Percentiles rank a stretch among this genome's conserved stretches.
phyloP scores from a whole-genome alignment of 2,888 invertebrate genomes.

The Latrodectus elegans region DNA sequence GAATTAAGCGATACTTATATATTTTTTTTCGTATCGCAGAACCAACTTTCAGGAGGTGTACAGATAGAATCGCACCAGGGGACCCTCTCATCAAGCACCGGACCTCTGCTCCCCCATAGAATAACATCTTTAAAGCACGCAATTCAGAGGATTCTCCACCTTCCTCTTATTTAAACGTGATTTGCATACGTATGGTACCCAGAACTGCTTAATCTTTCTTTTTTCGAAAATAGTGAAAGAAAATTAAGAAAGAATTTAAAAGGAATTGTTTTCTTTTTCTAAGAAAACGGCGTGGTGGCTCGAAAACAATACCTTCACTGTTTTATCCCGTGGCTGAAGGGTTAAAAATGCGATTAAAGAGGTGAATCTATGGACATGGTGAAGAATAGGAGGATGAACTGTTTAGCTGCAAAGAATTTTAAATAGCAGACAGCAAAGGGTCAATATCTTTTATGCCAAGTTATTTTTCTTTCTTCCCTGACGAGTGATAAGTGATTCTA shows the following conservation, averaged over 20 bases:
- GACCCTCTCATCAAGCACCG: slow-evolving; percentile 18
- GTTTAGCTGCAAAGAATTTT: slow-evolving; percentile 40
- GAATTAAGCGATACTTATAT: too few relatives aligned
- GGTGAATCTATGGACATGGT: slow-evolving; percentile 48
- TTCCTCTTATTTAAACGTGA: slow-evolving; percentile 19
- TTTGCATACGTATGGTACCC: slow-evolving; percentile 38
- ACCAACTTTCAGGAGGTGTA: too few relatives aligned
- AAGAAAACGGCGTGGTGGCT: too few relatives aligned
- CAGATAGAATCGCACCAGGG: slow-evolving; percentile 1
- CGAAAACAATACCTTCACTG: slow-evolving; percentile 37
- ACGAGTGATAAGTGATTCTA: too few relatives aligned
- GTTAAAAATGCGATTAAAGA: slow-evolving; percentile 58
- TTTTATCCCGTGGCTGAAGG: slow-evolving; percentile 18
- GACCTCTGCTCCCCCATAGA: slow-evolving; percentile 2
- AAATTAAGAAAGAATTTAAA: background rate
- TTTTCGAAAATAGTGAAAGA: slow-evolving; percentile 1
- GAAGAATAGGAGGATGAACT: slow-evolving; percentile 36
- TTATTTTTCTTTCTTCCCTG: slow-evolving; percentile 3
- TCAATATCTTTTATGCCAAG: slow-evolving; percentile 27
- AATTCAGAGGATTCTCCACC: slow-evolving; percentile 1
- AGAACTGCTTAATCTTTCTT: slow-evolving; percentile 37
- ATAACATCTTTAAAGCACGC: background rate
- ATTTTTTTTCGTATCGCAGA: too few relatives aligned
- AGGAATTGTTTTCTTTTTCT: too few relatives aligned
- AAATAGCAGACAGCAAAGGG: slow-evolving; percentile 21